Conservation (phyloP, 2,888 invertebrate species). For the Pantelozetes paolii region DNA sequence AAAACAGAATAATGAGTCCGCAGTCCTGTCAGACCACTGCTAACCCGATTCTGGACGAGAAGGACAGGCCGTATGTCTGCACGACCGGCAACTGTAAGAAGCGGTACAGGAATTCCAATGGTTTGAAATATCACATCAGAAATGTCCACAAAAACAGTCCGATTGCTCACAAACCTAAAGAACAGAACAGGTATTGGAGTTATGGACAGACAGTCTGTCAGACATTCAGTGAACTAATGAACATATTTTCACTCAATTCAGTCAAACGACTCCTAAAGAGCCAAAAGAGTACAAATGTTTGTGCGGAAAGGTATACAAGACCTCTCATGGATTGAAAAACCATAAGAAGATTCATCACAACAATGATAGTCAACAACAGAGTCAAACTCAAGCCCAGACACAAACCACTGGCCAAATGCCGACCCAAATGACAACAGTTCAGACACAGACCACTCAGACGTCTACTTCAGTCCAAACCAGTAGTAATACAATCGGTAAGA, state of each 20-base stretch:
- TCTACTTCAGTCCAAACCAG: background rate
- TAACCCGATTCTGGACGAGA: conserved; percentile 2
- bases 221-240: background rate
- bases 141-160: conserved; percentile 34
- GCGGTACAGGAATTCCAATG: conserved; percentile 53
- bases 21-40: background rate
- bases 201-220: background rate
- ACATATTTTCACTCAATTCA: background rate
- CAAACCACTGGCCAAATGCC: background rate
- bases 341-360: conserved; percentile 59
- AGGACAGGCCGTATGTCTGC: conserved; percentile 52
- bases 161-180: background rate
- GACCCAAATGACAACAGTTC: conserved; percentile 5
- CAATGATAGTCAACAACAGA: background rate
- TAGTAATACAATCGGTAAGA: background rate
- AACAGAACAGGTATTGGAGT: background rate
- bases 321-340: conserved; percentile 69
- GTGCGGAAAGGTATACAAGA: conserved; percentile 81
- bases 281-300: conserved; percentile 71
- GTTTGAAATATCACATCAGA: conserved; percentile 53
- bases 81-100: conserved; percentile 53
- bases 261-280: background rate
- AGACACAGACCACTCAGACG: conserved; percentile 33
- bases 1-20: conserved; percentile 15
- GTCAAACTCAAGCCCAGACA: conserved; percentile 16